A percentile compares a stretch with the other conserved stretches of the same genome.
Evolutionary conservation across 2,113 vertebrate species (phyloP).

Genomic region (Rhea americana): DNA sequence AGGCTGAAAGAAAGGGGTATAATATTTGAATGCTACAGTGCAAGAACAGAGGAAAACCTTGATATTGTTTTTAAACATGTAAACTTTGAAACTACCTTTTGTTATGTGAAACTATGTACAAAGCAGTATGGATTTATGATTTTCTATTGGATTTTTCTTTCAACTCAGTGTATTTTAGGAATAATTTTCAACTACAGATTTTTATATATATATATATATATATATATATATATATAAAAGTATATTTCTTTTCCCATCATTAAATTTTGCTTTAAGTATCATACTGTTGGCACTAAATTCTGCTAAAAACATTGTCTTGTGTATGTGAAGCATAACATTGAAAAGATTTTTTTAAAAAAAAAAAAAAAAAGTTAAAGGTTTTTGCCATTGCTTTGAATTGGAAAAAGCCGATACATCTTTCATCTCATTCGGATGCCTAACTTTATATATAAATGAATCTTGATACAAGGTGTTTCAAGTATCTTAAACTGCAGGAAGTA

Average conservation of each 20-base stretch:
- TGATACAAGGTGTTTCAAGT: background rate
- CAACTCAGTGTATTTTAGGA: constrained; percentile 29
- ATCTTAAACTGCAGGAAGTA: background rate
- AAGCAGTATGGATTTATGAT: background rate
- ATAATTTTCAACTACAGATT: background rate
- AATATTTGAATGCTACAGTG: background rate
- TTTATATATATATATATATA: too few species aligned
- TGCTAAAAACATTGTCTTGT: constrained; percentile 42
- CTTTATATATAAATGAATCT: background rate
- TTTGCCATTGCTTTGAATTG: constrained; percentile 48
- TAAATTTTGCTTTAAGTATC: background rate
- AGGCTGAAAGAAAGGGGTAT: background rate
- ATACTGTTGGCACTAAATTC: constrained; percentile 25
- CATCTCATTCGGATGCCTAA: background rate
- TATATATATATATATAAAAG: background rate
- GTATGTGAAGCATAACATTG: constrained; percentile 38
- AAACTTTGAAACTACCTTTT: constrained; percentile 5
- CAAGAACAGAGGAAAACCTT: background rate
- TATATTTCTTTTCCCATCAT: constrained; percentile 39
- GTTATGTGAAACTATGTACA: background rate
- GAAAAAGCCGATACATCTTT: background rate
- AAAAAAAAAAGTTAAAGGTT: constrained; percentile 28
- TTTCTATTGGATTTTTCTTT: constrained; percentile 29
- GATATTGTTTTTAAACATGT: background rate
- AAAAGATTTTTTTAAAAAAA: too few species aligned